Percentiles rank a stretch among this genome's conserved stretches.
phyloP scores from a whole-genome alignment of 2,113 vertebrate genomes.

The Thunnus maccoyii region DNA sequence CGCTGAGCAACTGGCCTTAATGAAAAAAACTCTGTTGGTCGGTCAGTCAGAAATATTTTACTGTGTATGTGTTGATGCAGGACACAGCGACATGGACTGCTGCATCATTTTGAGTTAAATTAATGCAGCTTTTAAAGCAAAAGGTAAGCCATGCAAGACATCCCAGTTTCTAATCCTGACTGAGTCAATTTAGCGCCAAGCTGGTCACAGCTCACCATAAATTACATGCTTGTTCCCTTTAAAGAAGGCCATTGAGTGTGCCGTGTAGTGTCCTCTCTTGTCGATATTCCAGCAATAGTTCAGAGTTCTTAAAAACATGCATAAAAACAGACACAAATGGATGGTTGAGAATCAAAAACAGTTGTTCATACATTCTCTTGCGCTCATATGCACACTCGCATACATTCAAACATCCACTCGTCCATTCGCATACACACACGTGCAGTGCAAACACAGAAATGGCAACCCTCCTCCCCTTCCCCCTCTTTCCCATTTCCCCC shows the following conservation, averaged over 20 bases:
- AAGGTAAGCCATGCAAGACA: conserved; percentile 50
- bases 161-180: conserved; percentile 47
- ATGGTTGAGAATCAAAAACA: conserved; percentile 71
- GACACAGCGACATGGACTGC: conserved; percentile 21
- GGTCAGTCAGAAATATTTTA: background rate
- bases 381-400: conserved; percentile 26
- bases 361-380: conserved; percentile 69
- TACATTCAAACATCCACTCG: conserved; percentile 32
- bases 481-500: conserved; percentile 15
- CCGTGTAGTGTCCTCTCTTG: conserved; percentile 63
- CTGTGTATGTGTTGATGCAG: background rate
- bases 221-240: conserved; percentile 62
- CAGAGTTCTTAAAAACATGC: conserved; percentile 52
- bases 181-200: conserved; percentile 28
- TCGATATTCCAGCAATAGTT: conserved; percentile 60
- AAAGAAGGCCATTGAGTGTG: conserved; percentile 46
- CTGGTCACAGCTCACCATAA: conserved; percentile 50
- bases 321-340: conserved; percentile 67
- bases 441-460: conserved; percentile 77
- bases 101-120: conserved; percentile 34
- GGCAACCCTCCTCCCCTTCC: conserved; percentile 51
- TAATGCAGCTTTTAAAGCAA: conserved; percentile 60
- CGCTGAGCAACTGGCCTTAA: conserved; percentile 29
- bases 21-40: background rate
- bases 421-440: conserved; percentile 32